A percentile compares a stretch with the other conserved stretches of the same genome.
phyloP scores from a whole-genome alignment of 2,888 invertebrate genomes.

The Apomyelois bistriatella region DNA sequence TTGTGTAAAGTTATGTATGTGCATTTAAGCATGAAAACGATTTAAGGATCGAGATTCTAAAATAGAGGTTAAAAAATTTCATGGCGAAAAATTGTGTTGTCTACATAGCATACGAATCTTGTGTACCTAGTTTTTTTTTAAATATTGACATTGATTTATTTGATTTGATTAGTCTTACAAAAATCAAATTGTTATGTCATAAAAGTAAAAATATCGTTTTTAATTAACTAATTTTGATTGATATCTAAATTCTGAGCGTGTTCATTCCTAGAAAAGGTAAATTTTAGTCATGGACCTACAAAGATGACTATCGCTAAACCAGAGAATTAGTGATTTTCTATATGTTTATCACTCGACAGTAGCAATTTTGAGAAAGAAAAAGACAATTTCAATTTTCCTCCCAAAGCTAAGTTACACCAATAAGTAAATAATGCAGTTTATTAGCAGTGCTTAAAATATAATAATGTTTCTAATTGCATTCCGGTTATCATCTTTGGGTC shows the following conservation, averaged over 20 bases:
- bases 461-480: neutral
- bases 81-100: neutral
- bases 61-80: neutral
- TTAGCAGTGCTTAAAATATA: neutral
- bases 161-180: neutral
- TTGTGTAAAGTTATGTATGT: neutral
- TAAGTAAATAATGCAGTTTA: no score
- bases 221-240: constrained; percentile 24
- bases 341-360: no score
- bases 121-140: neutral
- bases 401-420: no score
- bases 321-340: no score
- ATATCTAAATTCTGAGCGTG: constrained; percentile 24
- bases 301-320: neutral
- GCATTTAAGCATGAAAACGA: neutral
- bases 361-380: no score
- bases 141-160: constrained; percentile 1
- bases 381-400: no score
- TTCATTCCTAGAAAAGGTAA: constrained; percentile 35
- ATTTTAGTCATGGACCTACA: constrained; percentile 10
- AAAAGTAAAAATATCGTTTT: constrained; percentile 14
- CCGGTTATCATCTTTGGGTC: neutral
- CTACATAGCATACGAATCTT: neutral
- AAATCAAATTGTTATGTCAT: constrained; percentile 27
- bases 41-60: neutral